A percentile compares a stretch with the other conserved stretches of the same genome.
Conservation (phyloP, 2,797 vertebrate genomes). For the Ispidina lecontei region DNA sequence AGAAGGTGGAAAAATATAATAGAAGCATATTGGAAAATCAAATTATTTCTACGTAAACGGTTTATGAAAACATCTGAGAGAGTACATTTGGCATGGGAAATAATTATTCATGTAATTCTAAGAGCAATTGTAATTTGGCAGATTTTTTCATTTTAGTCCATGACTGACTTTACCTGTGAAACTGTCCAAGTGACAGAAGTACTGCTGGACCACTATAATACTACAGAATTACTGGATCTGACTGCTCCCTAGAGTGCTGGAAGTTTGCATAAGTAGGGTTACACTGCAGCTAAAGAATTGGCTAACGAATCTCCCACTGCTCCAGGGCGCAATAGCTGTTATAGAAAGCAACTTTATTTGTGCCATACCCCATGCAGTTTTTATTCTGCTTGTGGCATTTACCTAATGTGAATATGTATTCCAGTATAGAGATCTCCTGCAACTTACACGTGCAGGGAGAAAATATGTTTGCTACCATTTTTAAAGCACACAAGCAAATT, state of each 20-base stretch:
- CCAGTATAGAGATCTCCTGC: neutral
- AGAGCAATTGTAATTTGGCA: neutral
- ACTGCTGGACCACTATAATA: rapidly evolving
- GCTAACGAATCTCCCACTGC: neutral
- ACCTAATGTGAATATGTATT: neutral
- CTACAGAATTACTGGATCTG: neutral
- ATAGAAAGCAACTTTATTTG: neutral
- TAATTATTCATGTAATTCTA: neutral
- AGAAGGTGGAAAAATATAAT: neutral
- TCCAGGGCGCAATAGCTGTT: neutral
- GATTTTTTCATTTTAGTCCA: neutral
- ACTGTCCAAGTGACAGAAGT: neutral
- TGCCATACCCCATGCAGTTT: neutral
- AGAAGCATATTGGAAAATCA: neutral
- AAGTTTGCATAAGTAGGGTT: neutral
- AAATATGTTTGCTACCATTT: neutral
- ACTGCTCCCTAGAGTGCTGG: neutral
- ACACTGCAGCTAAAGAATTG: neutral
- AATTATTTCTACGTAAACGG: neutral
- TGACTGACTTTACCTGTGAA: neutral
- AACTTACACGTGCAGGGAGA: neutral
- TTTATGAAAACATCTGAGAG: neutral
- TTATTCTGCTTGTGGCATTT: neutral
- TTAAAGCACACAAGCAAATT: neutral
- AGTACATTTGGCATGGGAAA: neutral